These are phyloP conservation scores for Panagrolaimus sp. DNA, from an alignment of 1,140 invertebrate species.

Conservation along the genomic window DNA sequence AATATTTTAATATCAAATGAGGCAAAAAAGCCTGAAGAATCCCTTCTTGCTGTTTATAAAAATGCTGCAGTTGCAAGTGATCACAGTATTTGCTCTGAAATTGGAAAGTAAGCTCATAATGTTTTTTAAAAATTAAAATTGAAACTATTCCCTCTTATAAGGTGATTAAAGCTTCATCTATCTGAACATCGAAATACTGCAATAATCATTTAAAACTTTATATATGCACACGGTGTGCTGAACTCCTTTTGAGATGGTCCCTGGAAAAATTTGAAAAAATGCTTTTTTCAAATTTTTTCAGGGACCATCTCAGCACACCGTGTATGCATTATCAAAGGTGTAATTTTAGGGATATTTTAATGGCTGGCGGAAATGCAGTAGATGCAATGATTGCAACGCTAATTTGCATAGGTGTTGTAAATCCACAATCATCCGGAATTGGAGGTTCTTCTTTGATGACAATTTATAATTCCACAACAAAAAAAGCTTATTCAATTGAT, in stretches of 20 bases:
- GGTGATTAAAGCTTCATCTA: no score
- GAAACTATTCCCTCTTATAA: conserved; percentile 40
- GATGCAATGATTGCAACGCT: conserved; percentile 77
- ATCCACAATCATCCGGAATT: conserved; percentile 78
- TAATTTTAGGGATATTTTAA: conserved; percentile 68
- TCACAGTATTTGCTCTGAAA: conserved; percentile 56
- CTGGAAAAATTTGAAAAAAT: no score
- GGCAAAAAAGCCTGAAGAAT: conserved; percentile 21
- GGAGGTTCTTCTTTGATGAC: conserved; percentile 82
- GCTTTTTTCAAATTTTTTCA: no score
- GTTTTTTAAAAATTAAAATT: not conserved
- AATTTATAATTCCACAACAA: conserved; percentile 66
- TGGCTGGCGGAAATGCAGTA: conserved; percentile 75
- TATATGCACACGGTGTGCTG: not conserved
- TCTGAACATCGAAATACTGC: not conserved
- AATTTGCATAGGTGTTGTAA: conserved; percentile 78
- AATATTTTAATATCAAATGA: no score
- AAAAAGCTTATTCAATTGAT: conserved; percentile 64
- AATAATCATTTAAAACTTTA: conserved; percentile 14
- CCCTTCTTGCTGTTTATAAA: conserved; percentile 48
- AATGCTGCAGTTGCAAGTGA: conserved; percentile 55
- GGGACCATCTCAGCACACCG: no score
- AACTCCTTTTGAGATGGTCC: no score
- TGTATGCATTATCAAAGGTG: not conserved
- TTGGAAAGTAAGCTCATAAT: conserved; percentile 42